A percentile compares a stretch with the other conserved stretches of the same genome.
These are phyloP conservation scores for Patagioenas fasciata DNA, from an alignment of 2,113 vertebrate genomes.

Conservation along the genomic window DNA sequence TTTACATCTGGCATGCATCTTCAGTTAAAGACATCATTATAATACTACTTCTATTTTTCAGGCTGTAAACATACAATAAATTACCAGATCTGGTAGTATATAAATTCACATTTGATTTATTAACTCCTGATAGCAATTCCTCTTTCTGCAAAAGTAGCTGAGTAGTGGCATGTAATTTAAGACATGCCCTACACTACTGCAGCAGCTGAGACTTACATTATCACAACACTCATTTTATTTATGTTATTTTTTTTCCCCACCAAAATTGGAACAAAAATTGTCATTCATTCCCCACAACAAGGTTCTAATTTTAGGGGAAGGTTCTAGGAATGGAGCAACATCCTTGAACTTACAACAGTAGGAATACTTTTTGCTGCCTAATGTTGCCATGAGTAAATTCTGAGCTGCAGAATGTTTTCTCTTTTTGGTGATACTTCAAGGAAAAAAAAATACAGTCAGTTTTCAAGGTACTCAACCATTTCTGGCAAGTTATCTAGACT, in stretches of 20 bases:
- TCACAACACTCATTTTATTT: neutral
- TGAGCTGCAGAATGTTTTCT: neutral
- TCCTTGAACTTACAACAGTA: neutral
- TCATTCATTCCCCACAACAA: neutral
- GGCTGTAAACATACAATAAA: neutral
- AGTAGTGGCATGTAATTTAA: neutral
- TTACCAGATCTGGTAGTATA: neutral
- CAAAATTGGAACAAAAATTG: neutral
- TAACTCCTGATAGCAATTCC: neutral
- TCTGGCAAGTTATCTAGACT: constrained; percentile 50
- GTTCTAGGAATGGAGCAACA: neutral
- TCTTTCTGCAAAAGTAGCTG: neutral
- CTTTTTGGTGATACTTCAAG: neutral
- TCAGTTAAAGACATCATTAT: neutral
- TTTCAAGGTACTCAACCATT: constrained; percentile 59
- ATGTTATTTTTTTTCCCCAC: neutral
- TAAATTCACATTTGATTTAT: neutral
- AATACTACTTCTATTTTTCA: neutral
- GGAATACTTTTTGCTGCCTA: neutral
- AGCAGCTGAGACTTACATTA: neutral
- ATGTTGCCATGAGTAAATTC: neutral
- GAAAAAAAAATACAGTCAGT: constrained; percentile 37
- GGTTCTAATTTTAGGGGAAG: neutral
- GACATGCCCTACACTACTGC: neutral
- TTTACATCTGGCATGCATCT: neutral